Evolutionary conservation across 2,888 invertebrate species (phyloP).

Genomic region (Salpingus planirostris): DNA sequence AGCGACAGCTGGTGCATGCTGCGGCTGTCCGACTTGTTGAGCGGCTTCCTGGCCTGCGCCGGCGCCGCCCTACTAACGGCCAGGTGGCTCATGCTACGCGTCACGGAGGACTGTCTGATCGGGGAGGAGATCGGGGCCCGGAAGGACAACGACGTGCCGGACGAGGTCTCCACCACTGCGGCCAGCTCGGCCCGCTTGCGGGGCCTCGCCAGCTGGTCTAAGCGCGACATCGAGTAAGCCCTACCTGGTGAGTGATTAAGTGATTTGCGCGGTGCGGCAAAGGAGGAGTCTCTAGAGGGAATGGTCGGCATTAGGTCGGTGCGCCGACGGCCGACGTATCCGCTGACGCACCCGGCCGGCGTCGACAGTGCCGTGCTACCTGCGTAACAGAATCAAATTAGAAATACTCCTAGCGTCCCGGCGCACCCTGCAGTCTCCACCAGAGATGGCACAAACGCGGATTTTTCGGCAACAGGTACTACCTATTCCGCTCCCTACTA

Average conservation of each 20-base stretch:
- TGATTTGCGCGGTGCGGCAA: constrained; percentile 42
- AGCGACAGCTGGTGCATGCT: constrained; percentile 40
- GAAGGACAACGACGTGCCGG: constrained; percentile 26
- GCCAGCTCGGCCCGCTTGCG: constrained; percentile 45
- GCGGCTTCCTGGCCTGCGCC: constrained; percentile 35
- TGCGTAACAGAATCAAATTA: constrained; percentile 18
- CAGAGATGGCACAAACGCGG: too few relatives aligned
- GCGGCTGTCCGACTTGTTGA: constrained; percentile 40
- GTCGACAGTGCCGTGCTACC: constrained; percentile 29
- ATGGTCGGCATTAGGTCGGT: constrained; percentile 88
- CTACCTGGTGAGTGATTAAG: constrained; percentile 59
- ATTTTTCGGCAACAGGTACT: too few relatives aligned
- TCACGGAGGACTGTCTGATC: constrained; percentile 44
- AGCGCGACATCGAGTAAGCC: constrained; percentile 88
- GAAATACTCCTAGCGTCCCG: too few relatives aligned
- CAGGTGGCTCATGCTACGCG: constrained; percentile 66
- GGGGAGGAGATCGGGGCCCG: constrained; percentile 33
- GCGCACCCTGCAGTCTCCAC: too few relatives aligned
- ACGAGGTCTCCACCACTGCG: constrained; percentile 33
- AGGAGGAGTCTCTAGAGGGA: constrained; percentile 59
- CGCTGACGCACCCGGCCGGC: constrained; percentile 59
- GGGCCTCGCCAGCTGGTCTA: constrained; percentile 76
- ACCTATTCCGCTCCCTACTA: too few relatives aligned
- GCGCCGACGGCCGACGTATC: constrained; percentile 70
- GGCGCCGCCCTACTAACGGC: constrained; percentile 44